Percentiles rank a stretch among this genome's conserved stretches.
phyloP scores from a whole-genome alignment of 1,140 invertebrate genomes.

The Vanessa tameamea region DNA sequence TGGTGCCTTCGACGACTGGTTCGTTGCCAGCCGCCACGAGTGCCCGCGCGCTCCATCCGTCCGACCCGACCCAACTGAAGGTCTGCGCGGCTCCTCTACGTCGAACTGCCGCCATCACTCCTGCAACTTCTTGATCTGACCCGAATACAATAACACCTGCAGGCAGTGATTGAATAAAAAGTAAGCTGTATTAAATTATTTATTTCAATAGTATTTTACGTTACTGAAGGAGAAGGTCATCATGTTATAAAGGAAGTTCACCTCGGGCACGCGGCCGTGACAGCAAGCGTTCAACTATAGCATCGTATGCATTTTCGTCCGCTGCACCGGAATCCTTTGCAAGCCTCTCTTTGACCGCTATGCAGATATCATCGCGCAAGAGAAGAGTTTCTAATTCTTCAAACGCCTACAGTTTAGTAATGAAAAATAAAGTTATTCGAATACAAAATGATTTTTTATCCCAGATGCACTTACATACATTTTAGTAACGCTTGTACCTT shows the following conservation, averaged over 20 bases:
- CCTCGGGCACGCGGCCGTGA: conserved; percentile 93
- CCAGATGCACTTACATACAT: too few relatives aligned
- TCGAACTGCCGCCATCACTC: conserved; percentile 94
- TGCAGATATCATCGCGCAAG: conserved; percentile 91
- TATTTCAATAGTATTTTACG: too few relatives aligned
- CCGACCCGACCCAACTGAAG: conserved; percentile 97
- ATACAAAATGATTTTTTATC: too few relatives aligned
- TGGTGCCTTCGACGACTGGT: conserved; percentile 91
- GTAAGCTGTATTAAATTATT: too few relatives aligned
- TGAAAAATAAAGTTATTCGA: background rate
- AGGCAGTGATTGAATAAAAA: background rate
- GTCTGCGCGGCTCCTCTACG: conserved; percentile 91
- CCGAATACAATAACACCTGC: conserved; percentile 97
- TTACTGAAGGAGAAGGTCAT: too few relatives aligned
- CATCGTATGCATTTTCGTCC: conserved; percentile 91
- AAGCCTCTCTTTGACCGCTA: conserved; percentile 95
- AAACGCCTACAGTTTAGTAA: conserved; percentile 87
- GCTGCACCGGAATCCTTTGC: conserved; percentile 97
- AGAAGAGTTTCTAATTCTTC: conserved; percentile 94
- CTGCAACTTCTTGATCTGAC: conserved; percentile 97
- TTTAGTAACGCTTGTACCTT: conserved; percentile 79
- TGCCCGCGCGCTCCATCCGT: conserved; percentile 93
- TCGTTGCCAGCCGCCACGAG: conserved; percentile 94
- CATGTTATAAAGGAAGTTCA: conserved; percentile 57
- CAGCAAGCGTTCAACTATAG: conserved; percentile 90